Evolutionary conservation across 2,113 vertebrate genomes (phyloP).

Genomic region (Siniperca chuatsi): DNA sequence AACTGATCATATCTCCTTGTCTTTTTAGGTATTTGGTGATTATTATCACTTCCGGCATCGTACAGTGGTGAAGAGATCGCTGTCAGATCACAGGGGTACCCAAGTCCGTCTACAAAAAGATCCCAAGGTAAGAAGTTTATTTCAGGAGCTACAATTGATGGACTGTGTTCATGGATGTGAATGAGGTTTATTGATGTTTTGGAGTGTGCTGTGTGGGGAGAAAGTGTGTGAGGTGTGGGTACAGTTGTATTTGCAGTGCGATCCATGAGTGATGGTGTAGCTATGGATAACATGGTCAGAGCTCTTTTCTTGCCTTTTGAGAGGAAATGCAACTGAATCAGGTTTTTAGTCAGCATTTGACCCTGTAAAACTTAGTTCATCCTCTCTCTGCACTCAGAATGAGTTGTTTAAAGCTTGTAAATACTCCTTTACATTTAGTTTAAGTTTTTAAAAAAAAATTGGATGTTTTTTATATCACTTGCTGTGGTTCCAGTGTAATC

Average conservation of each 20-base stretch:
- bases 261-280: neutral
- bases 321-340: neutral
- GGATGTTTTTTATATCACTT: neutral
- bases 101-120: conserved; percentile 88
- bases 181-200: conserved; percentile 4
- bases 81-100: conserved; percentile 87
- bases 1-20: conserved; percentile 43
- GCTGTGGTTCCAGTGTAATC: neutral
- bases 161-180: neutral
- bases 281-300: neutral
- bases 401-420: neutral
- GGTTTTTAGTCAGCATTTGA: neutral
- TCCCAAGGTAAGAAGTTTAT: conserved; percentile 86
- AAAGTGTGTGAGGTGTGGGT: neutral
- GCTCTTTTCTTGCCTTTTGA: neutral
- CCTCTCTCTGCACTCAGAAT: neutral
- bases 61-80: conserved; percentile 90
- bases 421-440: neutral
- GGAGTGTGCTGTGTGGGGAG: neutral
- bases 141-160: neutral
- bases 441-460: neutral
- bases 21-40: conserved; percentile 91
- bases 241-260: neutral
- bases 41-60: conserved; percentile 94
- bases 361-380: neutral